Base-by-base conservation (phyloP, 2,797 vertebrate species). In the Siniperca scherzeri region DNA sequence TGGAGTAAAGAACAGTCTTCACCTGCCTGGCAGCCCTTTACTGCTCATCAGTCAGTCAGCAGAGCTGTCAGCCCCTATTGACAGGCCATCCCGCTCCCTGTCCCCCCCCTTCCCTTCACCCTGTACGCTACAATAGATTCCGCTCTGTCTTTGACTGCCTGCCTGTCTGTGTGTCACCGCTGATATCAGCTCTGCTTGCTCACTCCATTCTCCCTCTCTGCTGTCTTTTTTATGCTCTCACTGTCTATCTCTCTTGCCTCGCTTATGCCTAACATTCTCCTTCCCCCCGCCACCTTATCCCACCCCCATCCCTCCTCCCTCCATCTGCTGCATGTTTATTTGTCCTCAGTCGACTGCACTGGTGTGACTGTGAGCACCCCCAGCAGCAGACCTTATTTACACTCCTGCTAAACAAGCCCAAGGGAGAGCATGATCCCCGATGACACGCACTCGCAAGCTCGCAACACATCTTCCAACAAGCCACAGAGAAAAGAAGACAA, bases 361-460 rank as follows among this genome's bases (percentile, higher is more conserved):
- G 83, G 91, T 93, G 88, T 88, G 85, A 85, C 89, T 67, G 72
- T 5, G 84, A 80, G 80, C 13, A 14, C 40, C 42, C 78, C 42
- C 88, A 77, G 85, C 88, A 87, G 90, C 85, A 84, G 84, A 88
- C 85, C 88, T 92, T 94, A 94, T 95, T 95, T 94, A 94, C 94
- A 91, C 92, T 92, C 80, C 65, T 83, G 81, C 90, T 93, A 90
- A 95, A 93, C 88, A 93, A 94, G 91, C 93, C 91, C 67, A 61
- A 71, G 92, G 94, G 94, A 93, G 90, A 85, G 77, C 84, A 80
- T 90, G 91, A 94, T 93, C 92, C 92, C 88, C 17, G 62, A 87
- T 92, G 93, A 93, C 92, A 92, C 48, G 73, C 87, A 82, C 80
- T 84, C 65, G 71, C 79, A 68, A 90, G 84, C 92, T 90, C 69